These are phyloP conservation scores for Corapipo altera DNA, from an alignment of 2,113 vertebrate species.

Conservation along the genomic window DNA sequence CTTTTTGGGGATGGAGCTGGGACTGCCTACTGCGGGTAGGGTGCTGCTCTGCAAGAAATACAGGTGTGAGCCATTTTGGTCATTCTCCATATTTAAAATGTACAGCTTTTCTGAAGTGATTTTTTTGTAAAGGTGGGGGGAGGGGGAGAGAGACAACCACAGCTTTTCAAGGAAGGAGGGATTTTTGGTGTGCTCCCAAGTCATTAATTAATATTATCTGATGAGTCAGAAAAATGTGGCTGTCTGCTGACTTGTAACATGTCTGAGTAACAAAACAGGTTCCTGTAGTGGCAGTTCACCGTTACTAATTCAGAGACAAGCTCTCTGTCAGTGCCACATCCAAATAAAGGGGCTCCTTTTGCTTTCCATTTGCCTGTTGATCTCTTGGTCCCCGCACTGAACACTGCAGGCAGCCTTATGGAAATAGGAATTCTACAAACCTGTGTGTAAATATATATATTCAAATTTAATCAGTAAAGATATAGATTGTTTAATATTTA, in stretches of 20 bases:
- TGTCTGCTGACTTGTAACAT: constrained; percentile 33
- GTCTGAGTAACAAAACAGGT: constrained; percentile 17
- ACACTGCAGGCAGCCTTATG: neutral
- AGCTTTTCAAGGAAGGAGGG: constrained; percentile 20
- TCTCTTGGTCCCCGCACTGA: neutral
- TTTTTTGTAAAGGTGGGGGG: neutral
- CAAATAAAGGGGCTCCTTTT: neutral
- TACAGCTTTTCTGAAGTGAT: neutral
- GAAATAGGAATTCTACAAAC: neutral
- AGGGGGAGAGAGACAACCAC: neutral
- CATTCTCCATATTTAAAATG: neutral
- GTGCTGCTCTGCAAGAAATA: neutral
- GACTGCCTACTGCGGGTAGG: neutral
- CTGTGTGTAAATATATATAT: neutral
- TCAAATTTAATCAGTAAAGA: neutral
- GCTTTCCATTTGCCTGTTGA: rapidly evolving
- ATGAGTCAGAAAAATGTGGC: constrained; percentile 37
- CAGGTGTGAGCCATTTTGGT: neutral
- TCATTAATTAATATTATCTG: constrained; percentile 43
- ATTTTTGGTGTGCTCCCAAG: constrained; percentile 24
- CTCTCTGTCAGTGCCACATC: neutral
- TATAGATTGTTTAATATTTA: neutral
- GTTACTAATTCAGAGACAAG: neutral
- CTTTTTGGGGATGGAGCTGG: neutral
- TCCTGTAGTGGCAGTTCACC: neutral